Base-by-base conservation (phyloP, 2,888 invertebrate genomes). In the Crematogaster levior region DNA sequence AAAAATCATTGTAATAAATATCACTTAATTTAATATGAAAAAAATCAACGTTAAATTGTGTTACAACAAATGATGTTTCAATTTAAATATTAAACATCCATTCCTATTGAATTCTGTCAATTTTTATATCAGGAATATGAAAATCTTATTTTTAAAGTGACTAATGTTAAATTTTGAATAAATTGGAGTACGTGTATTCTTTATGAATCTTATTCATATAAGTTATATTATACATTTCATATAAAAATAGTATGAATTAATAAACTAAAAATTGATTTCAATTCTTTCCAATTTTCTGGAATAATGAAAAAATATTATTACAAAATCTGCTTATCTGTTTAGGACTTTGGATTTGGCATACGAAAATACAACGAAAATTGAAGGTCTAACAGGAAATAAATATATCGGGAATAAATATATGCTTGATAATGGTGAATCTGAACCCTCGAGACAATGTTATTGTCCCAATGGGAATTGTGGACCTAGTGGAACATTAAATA, bases 401-500 rank as follows among this genome's bases (percentile, higher is more conserved):
- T 97, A 92, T 93, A 94, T 89, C 93, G 97, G 96, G 9, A 96
- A 96, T 80, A 95, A 95, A 27, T 96, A 96, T 1, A 95, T 96
- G 5, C 96, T 98, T 81, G 98, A 98, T 92, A 98, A 98, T 90
- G 96, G 96, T 24, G 95, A 95, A 1, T 95, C 95, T 24, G 96
- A 95, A 90, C 95, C 95, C 2, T 95, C 95, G 60, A 95, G 97
- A 94, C 94, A 95, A 27, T 98, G 98, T 91, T 98, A 96, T 94
- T 97, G 97, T 90, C 94, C 95, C 24, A 93, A 93, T 34, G 91
- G 95, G 0, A 95, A 95, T 40, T 92, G 93, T 79, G 91, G 94
- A 81, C 95, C 95, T 1, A 94, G 94, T 87, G 98, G 98, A 7
- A 96, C 96, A 0, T 95, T 97, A 10, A 97, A 97, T 92, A 96